Evolutionary conservation across 1,140 invertebrate species (phyloP).

Genomic region (Temnothorax curvispinosus): DNA sequence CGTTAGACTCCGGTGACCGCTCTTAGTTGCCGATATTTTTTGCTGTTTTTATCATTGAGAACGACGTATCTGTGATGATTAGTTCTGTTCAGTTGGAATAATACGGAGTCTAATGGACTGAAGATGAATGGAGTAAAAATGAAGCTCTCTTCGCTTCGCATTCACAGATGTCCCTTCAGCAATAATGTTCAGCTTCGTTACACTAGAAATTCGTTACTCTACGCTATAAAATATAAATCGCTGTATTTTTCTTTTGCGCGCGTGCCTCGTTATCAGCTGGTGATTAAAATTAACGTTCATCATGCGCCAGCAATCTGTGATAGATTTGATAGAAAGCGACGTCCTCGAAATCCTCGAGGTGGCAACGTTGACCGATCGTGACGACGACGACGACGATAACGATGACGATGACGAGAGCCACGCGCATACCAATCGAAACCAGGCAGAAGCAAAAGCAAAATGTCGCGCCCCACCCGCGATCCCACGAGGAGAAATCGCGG

Average conservation of each 20-base stretch:
- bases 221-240: not conserved
- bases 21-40: constrained; percentile 45
- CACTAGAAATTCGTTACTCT: not conserved
- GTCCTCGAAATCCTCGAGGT: constrained; percentile 26
- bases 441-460: constrained; percentile 12
- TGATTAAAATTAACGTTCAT: constrained; percentile 21
- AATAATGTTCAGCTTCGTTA: not conserved
- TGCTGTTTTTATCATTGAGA: constrained; percentile 38
- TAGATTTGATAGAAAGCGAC: constrained; percentile 46
- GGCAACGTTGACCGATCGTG: not conserved
- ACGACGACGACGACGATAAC: constrained; percentile 8
- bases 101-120: constrained; percentile 14
- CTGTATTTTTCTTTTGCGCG: not conserved
- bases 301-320: constrained; percentile 68
- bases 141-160: constrained; percentile 15
- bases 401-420: constrained; percentile 56
- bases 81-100: constrained; percentile 34
- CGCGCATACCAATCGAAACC: constrained; percentile 28
- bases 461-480: constrained; percentile 26
- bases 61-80: constrained; percentile 55
- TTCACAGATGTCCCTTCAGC: not conserved
- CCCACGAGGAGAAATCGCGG: constrained; percentile 50
- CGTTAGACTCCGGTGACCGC: constrained; percentile 20
- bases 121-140: constrained; percentile 4
- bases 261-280: constrained; percentile 35